Percentiles rank a stretch among this genome's conserved stretches.
These are phyloP conservation scores for Otis tarda DNA, from an alignment of 2,113 vertebrate species.

Conservation along the genomic window DNA sequence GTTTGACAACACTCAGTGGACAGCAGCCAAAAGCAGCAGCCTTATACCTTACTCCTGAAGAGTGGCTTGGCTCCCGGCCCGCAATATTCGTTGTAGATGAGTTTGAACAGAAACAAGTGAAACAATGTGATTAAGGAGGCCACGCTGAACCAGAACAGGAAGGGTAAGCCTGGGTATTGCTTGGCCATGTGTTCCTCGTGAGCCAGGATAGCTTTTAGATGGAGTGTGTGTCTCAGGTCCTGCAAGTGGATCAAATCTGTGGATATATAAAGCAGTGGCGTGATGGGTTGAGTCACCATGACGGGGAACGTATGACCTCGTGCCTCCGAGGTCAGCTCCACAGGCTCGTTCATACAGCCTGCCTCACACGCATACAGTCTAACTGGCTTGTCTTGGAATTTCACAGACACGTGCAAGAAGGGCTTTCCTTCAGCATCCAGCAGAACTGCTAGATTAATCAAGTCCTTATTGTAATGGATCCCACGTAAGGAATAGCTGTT, in stretches of 20 bases:
- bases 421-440: constrained; percentile 88
- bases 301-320: constrained; percentile 90
- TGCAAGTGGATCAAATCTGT: constrained; percentile 92
- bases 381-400: constrained; percentile 85
- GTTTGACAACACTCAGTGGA: neutral
- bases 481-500: constrained; percentile 94
- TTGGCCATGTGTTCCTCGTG: constrained; percentile 99
- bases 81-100: constrained; percentile 99
- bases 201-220: constrained; percentile 94
- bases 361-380: constrained; percentile 94
- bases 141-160: constrained; percentile 99
- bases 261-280: constrained; percentile 92
- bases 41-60: constrained; percentile 97
- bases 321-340: constrained; percentile 89
- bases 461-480: constrained; percentile 93
- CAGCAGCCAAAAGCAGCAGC: neutral
- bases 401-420: constrained; percentile 90
- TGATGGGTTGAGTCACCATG: constrained; percentile 97
- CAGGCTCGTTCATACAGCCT: constrained; percentile 91
- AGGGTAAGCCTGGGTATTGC: constrained; percentile 92
- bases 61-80: constrained; percentile 95
- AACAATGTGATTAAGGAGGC: constrained; percentile 96
- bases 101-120: constrained; percentile 98
- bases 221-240: constrained; percentile 93
- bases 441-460: constrained; percentile 89